A percentile compares a stretch with the other conserved stretches of the same genome.
phyloP scores from a whole-genome alignment of 2,113 vertebrate species.

The Mus musculus region GRCm39 chr19:10575001-10575500 shows the following conservation, averaged over 20 bases:
- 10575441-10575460: background rate
- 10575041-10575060: background rate
- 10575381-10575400: background rate
- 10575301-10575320: background rate
- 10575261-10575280: background rate
- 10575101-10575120: background rate
- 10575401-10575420: too few species aligned
- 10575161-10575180: background rate
- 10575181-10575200: background rate
- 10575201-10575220: background rate
- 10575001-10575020: background rate
- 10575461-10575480: background rate
- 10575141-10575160: background rate
- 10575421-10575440: background rate
- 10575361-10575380: background rate
- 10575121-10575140: background rate
- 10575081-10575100: background rate
- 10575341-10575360: fast-evolving
- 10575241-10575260: background rate
- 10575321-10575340: background rate
- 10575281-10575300: background rate
- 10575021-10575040: background rate
- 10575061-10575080: background rate
- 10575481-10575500: background rate
- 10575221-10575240: background rate